Conservation (phyloP, 2,797 vertebrate genomes). For the Xiphorhynchus erythropygius region DNA sequence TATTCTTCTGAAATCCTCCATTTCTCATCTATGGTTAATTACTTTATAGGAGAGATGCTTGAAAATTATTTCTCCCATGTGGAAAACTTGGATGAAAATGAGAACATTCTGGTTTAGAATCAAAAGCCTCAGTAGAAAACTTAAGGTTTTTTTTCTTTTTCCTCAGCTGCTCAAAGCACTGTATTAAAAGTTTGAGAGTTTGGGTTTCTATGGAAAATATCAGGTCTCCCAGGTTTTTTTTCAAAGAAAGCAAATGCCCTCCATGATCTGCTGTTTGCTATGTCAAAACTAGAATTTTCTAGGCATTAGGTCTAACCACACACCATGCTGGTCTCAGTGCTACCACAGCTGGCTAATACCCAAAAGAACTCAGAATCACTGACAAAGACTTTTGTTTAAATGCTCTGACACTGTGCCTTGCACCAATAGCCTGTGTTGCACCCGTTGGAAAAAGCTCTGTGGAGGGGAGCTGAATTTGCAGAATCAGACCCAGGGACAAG, state of each 20-base stretch:
- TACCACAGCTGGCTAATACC: background rate
- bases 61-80: slow-evolving; percentile 41
- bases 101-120: slow-evolving; percentile 39
- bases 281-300: background rate
- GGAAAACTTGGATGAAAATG: slow-evolving; percentile 48
- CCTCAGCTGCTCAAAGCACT: background rate
- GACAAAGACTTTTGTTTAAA: background rate
- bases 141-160: background rate
- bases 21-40: slow-evolving; percentile 31
- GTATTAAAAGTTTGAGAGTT: background rate
- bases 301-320: background rate
- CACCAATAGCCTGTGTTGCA: background rate
- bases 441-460: accelerated
- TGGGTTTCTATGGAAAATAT: background rate
- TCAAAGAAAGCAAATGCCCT: background rate
- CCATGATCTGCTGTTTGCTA: background rate
- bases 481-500: background rate
- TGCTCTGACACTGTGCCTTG: background rate
- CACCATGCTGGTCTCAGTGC: background rate
- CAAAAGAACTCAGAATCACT: background rate
- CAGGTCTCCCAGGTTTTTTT: background rate
- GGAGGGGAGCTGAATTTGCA: background rate
- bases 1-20: slow-evolving; percentile 21
- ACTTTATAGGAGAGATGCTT: slow-evolving; percentile 23
- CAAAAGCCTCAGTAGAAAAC: slow-evolving; percentile 26